Evolutionary conservation across 2,888 invertebrate species (phyloP), one percentile per base, ranked within the genome.

Genomic region (Drosophila sordidula): DNA sequence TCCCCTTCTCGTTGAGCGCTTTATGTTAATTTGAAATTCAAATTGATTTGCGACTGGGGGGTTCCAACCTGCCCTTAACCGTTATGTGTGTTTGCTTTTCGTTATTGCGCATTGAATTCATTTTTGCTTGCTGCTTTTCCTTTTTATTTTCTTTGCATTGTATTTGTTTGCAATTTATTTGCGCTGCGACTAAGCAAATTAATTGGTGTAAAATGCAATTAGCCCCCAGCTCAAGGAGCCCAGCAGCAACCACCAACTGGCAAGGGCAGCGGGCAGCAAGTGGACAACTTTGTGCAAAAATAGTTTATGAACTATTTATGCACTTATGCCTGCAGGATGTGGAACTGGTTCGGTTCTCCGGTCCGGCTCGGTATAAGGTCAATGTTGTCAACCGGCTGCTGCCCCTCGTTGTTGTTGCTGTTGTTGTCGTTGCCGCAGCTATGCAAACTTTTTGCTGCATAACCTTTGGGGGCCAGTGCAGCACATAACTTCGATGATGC

Each of bases 251-350:
- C 47, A 12, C 16, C 52, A 39, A 45, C 44, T 25, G 29, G 56
- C 36, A 34, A 34, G n/a, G 22, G 12, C 51, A 41, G 41, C 49
- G 34, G 38, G 26, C 47, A 29, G 41, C 49, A 39, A 42, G 26
- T 44, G 29, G 41, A 42, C 32, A 50, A 46, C 51, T 67, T 74
- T 64, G 47, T 55, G 49, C 46, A 26, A 34, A 66, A 69, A 83
- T 86, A 79, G 87, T 83, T 83, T 88, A 77, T 88, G 72, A 83
- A 83, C 83, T 88, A 83, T 83, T 88, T 72, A 83, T 86, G 84
- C 71, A 78, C 69, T 75, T 75, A 74, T 78, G 78, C 78, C 78
- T 41, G 42, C 32, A 63, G 70, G 45, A 54, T 36, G 45, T 46
- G 56, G 14, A 57, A 39, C 67, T 38, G 38, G 25, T 44, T 32